Evolutionary conservation across 2,113 vertebrate species (phyloP).

Genomic region (Henicopernis longicauda): DNA sequence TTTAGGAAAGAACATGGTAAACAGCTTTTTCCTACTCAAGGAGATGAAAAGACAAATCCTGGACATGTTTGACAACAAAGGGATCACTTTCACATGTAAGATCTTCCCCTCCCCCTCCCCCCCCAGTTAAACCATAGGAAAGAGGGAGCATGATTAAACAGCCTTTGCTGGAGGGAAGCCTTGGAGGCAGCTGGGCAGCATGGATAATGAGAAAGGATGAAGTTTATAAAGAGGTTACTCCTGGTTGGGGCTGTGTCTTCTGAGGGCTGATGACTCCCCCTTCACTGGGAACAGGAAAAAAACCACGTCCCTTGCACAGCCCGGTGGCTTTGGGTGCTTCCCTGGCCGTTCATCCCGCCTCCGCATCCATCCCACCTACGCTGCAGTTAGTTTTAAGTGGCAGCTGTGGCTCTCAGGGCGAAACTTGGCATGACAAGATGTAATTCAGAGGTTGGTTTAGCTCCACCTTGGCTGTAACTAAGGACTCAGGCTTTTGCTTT

Average conservation of each 20-base stretch:
- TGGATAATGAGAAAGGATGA: fast-evolving
- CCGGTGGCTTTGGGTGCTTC: not conserved
- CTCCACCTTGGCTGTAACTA: not conserved
- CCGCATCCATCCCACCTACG: not conserved
- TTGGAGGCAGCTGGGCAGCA: not conserved
- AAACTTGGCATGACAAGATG: too few species aligned
- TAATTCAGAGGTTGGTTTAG: not conserved
- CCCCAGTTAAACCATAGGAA: not conserved
- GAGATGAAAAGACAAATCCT: not conserved
- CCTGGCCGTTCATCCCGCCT: not conserved
- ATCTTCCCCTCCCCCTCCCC: fast-evolving
- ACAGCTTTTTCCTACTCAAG: not conserved
- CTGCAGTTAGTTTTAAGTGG: not conserved
- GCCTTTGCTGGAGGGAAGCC: not conserved
- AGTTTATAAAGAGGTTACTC: not conserved
- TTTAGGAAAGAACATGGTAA: not conserved
- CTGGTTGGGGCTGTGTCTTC: not conserved
- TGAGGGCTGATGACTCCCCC: not conserved
- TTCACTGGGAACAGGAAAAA: not conserved
- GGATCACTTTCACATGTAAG: not conserved
- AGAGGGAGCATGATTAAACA: not conserved
- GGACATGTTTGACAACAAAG: not conserved
- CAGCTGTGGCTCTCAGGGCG: not conserved
- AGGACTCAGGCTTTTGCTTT: not conserved
- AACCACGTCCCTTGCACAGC: fast-evolving